A percentile compares a stretch with the other conserved stretches of the same genome.
These are phyloP conservation scores for Miniopterus natalensis DNA, from an alignment of 2,113 vertebrate species.

Conservation along the genomic window DNA sequence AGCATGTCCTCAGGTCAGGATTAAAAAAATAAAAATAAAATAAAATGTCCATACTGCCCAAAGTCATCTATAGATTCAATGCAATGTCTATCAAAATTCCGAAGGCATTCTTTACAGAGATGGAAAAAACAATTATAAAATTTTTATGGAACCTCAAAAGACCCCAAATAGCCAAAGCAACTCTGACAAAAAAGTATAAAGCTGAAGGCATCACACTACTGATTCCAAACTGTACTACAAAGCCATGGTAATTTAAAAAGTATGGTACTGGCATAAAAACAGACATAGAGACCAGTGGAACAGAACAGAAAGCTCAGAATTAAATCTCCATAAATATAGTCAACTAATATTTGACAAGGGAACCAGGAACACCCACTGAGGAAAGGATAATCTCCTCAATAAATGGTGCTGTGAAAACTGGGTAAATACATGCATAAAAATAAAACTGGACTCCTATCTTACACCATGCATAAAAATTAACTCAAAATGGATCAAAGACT, in stretches of 20 bases:
- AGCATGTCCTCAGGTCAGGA: too few species aligned
- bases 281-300: neutral
- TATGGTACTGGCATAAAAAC: neutral
- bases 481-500: neutral
- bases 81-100: neutral
- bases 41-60: neutral
- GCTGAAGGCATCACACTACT: neutral
- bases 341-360: neutral
- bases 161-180: neutral
- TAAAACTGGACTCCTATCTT: neutral
- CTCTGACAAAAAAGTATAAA: neutral
- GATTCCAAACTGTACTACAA: neutral
- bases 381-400: neutral
- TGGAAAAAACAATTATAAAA: neutral
- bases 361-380: neutral
- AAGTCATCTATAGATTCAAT: neutral
- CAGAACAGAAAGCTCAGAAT: neutral
- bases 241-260: neutral
- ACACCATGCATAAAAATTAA: neutral
- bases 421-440: neutral
- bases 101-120: neutral
- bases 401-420: neutral
- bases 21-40: too few species aligned
- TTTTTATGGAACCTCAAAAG: neutral
- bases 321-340: neutral